Conservation (phyloP, 2,888 invertebrate species). For the Apamea sordens region DNA sequence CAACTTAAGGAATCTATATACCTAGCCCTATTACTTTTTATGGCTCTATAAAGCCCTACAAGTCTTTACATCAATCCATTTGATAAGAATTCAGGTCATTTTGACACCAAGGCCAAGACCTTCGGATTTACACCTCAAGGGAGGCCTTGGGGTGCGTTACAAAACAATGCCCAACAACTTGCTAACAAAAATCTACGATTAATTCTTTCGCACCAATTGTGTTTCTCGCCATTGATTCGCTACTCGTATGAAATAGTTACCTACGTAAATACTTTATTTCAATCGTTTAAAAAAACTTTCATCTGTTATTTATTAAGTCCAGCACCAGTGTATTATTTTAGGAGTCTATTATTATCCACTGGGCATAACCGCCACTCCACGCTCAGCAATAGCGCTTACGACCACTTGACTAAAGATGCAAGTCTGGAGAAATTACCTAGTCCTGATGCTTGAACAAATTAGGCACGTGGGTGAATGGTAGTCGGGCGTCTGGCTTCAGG, state of each 20-base stretch:
- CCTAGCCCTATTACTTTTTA: conserved; percentile 31
- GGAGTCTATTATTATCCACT: neutral
- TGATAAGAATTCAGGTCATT: conserved; percentile 59
- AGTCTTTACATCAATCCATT: conserved; percentile 56
- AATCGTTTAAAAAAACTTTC: neutral
- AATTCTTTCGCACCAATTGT: conserved; percentile 23
- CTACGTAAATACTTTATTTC: neutral
- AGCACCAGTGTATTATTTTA: too few relatives aligned
- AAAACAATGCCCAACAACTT: conserved; percentile 56
- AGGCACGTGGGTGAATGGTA: neutral
- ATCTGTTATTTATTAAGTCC: neutral
- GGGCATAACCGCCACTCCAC: neutral
- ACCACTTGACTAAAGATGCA: neutral
- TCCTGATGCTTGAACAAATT: neutral
- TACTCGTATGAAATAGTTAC: neutral
- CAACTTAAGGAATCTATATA: conserved; percentile 27
- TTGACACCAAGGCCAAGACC: conserved; percentile 62
- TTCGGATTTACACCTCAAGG: conserved; percentile 42
- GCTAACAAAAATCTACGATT: conserved; percentile 42
- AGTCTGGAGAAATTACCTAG: neutral
- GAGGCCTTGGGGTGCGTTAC: conserved; percentile 62
- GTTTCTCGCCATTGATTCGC: conserved; percentile 10
- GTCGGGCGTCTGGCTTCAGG: neutral
- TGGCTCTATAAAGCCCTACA: conserved; percentile 32
- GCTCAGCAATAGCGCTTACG: neutral